These are phyloP conservation scores for Sporophila hypoxantha DNA, from an alignment of 2,113 vertebrate species.

Conservation along the genomic window DNA sequence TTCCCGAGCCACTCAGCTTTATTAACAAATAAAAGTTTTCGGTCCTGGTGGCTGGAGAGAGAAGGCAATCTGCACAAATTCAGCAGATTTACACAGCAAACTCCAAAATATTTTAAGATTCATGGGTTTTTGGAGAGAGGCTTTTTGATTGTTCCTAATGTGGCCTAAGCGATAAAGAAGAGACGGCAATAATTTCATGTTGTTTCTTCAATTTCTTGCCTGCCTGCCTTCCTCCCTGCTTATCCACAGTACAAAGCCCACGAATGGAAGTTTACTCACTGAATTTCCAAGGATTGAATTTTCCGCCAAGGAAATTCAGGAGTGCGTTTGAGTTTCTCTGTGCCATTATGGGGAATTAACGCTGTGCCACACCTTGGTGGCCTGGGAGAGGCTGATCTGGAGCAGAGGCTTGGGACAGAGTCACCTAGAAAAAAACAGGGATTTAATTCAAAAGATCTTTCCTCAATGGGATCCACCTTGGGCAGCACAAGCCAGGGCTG, in stretches of 20 bases:
- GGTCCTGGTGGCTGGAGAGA: not conserved
- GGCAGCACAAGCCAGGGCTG: too few relatives aligned
- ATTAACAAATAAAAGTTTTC: not conserved
- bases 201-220: not conserved
- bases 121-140: not conserved
- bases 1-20: not conserved
- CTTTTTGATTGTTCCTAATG: not conserved
- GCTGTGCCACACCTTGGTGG: not conserved
- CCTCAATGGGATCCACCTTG: too few relatives aligned
- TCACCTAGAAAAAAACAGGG: too few relatives aligned
- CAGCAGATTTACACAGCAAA: not conserved
- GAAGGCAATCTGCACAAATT: not conserved
- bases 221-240: not conserved
- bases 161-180: not conserved
- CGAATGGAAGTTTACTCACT: not conserved
- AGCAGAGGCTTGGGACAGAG: too few relatives aligned
- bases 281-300: not conserved
- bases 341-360: fast-evolving
- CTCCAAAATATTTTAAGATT: not conserved
- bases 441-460: too few relatives aligned
- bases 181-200: not conserved
- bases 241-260: not conserved
- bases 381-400: not conserved
- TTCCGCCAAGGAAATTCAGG: not conserved
- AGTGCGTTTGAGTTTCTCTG: not conserved